Evolutionary conservation across 2,888 invertebrate genomes (phyloP).

Genomic region (Venusia cambrica): DNA sequence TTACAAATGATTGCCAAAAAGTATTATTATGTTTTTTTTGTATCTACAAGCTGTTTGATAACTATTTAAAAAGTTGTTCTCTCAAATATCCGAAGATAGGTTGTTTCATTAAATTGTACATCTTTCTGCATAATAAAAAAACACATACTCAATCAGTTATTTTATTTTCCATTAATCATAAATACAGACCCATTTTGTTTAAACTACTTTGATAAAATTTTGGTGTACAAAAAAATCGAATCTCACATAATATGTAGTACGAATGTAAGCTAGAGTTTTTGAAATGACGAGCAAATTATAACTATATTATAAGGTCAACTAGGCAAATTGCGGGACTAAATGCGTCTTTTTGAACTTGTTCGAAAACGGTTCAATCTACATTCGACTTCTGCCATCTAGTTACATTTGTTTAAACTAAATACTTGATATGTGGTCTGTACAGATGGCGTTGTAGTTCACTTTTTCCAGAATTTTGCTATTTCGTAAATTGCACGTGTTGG

Average conservation of each 20-base stretch:
- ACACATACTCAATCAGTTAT: slow-evolving; percentile 54
- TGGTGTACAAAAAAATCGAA: slow-evolving; percentile 49
- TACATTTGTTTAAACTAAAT: too few species aligned
- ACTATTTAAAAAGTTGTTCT: slow-evolving; percentile 6
- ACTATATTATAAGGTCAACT: too few species aligned
- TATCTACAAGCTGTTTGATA: slow-evolving; percentile 11
- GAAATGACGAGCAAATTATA: slow-evolving; percentile 43
- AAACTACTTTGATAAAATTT: slow-evolving; percentile 55
- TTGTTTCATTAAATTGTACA: slow-evolving; percentile 9
- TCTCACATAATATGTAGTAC: too few species aligned
- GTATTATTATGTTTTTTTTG: slow-evolving; percentile 10
- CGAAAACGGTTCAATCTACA: too few species aligned
- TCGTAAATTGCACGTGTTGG: too few species aligned
- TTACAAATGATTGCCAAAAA: slow-evolving; percentile 12
- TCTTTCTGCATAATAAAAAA: slow-evolving; percentile 31
- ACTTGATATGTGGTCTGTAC: too few species aligned
- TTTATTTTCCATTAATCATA: slow-evolving; percentile 73
- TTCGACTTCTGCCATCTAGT: too few species aligned
- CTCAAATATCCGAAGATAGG: slow-evolving; percentile 11
- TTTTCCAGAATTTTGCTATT: too few species aligned
- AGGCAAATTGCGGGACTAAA: too few species aligned
- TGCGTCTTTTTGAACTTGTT: too few species aligned
- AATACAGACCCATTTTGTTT: slow-evolving; percentile 72
- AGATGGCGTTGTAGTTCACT: too few species aligned
- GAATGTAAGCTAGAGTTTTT: slow-evolving; percentile 44